Base-by-base conservation (phyloP, 1,140 invertebrate genomes). In the Mamestra configurata region DNA sequence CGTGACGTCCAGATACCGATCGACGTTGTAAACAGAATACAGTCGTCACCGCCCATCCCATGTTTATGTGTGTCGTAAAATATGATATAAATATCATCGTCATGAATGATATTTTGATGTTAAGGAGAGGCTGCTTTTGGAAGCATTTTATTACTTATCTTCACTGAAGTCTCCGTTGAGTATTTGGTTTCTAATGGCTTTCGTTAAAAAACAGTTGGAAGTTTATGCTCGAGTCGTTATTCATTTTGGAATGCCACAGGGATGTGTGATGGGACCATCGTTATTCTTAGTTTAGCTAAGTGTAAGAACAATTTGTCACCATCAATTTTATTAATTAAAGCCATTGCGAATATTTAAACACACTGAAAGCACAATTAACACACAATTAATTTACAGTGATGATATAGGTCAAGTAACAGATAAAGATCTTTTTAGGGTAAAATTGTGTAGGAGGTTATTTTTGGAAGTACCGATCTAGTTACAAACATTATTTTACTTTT, bases 1-100 rank as follows among this genome's bases (percentile, higher is more conserved):
- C 73, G 64, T 49, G 73, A 61, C 37, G 37, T 76, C n/a, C 53
- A 72, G 71, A 73, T 73, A 73, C 3, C 49, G 64, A 57, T 57
- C 61, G 51, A 20, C 11, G 57, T 61, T 61, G 53, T 75, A 76
- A 64, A 66, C 72, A 70, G 73, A 77, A 75, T 43, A 71, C 49
- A 40, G 61, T 27, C 37, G 77, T 37, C 51, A 64, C 61, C 79
- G 79, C 79, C 79, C 72, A 76, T 80, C 15, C 51, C 72, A 11
- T 80, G 79, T 80, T 53, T 40, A 37, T 70, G 61, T 57, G 37
- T 18, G 59, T 46, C 71, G 18, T 80, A 77, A 82, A 82, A 75
- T 75, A 75, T 61, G 11, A 61, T 75, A 78, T 78, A 55, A 78
- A 78, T 78, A 70, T 66, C 46, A 43, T 43, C 55, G 35, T 35